These are phyloP conservation scores for Zonitis immaculata DNA, from an alignment of 2,888 invertebrate genomes.

Conservation along the genomic window DNA sequence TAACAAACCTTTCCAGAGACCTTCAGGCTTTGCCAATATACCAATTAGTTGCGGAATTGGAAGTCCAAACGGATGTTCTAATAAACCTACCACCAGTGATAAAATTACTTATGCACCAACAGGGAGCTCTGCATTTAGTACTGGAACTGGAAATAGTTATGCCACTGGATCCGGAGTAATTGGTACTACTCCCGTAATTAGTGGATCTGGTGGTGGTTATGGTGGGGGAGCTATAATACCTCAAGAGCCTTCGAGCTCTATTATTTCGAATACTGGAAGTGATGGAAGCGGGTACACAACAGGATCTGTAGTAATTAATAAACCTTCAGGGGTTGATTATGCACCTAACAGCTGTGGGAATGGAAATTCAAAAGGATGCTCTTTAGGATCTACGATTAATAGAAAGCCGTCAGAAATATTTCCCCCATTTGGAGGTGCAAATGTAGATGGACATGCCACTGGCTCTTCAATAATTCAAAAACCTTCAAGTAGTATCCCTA, in stretches of 20 bases:
- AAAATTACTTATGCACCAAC: too few species aligned
- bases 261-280: too few species aligned
- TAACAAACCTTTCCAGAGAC: too few species aligned
- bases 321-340: not conserved
- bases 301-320: conserved; percentile 4
- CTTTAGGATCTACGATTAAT: not conserved
- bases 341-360: not conserved
- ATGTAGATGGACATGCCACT: conserved; percentile 3
- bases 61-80: not conserved
- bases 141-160: conserved; percentile 3
- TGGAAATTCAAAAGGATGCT: not conserved
- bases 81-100: not conserved
- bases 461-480: conserved; percentile 5
- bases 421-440: not conserved
- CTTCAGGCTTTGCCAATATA: not conserved
- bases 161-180: too few species aligned
- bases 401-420: not conserved
- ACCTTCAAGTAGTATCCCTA: conserved; percentile 2
- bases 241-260: too few species aligned
- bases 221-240: too few species aligned
- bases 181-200: too few species aligned
- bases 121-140: not conserved
- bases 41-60: not conserved
- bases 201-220: too few species aligned
- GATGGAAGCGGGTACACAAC: too few species aligned